Evolutionary conservation across 2,888 invertebrate species (phyloP).

Genomic region (Elysia crispata): DNA sequence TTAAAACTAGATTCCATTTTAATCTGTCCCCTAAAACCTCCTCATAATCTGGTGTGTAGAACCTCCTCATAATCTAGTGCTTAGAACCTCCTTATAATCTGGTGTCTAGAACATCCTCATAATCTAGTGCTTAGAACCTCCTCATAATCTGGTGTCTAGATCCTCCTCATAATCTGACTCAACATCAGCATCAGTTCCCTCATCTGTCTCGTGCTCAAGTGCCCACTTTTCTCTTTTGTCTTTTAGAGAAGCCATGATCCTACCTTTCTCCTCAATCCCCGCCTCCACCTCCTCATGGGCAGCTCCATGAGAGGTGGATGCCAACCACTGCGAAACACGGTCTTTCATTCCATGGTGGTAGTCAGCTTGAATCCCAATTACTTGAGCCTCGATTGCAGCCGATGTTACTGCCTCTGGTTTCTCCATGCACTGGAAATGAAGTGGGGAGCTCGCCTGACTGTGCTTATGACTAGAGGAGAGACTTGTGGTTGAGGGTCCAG

Average conservation of each 20-base stretch:
- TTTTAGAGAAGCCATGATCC: constrained; percentile 42
- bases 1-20: too few relatives aligned
- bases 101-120: background rate
- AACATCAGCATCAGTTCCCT: constrained; percentile 49
- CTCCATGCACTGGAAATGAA: constrained; percentile 67
- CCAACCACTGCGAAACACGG: constrained; percentile 66
- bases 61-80: too few relatives aligned
- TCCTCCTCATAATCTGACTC: constrained; percentile 37
- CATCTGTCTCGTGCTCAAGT: constrained; percentile 16
- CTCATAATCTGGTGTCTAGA: background rate
- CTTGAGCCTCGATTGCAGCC: constrained; percentile 55
- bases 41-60: too few relatives aligned
- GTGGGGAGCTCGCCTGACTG: constrained; percentile 54
- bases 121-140: background rate
- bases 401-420: constrained; percentile 47
- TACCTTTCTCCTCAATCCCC: constrained; percentile 20
- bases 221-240: constrained; percentile 30
- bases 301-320: constrained; percentile 46
- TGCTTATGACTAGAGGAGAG: background rate
- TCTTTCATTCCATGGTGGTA: constrained; percentile 63
- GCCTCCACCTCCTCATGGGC: constrained; percentile 48
- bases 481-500: background rate
- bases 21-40: too few relatives aligned
- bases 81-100: too few relatives aligned
- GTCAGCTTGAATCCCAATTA: constrained; percentile 62